A percentile compares a stretch with the other conserved stretches of the same genome.
Evolutionary conservation across 2,888 invertebrate species (phyloP).

Genomic region (Uloborus plumipes): DNA sequence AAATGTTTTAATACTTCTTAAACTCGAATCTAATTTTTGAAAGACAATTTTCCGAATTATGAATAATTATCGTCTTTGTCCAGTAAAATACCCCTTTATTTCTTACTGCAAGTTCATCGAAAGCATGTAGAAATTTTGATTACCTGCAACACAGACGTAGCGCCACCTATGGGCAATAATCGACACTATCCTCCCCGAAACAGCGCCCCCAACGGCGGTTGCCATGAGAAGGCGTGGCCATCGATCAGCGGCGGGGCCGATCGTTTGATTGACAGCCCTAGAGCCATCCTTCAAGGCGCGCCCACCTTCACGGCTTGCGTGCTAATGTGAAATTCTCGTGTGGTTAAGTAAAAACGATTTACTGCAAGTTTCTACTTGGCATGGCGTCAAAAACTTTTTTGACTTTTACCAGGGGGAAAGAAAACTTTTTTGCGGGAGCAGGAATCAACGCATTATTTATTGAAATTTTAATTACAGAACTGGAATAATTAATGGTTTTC

Average conservation of each 20-base stretch:
- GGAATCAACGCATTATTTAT: neutral
- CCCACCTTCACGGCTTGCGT: slow-evolving; percentile 49
- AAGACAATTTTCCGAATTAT: no score
- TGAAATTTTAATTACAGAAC: no score
- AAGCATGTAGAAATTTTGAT: slow-evolving; percentile 20
- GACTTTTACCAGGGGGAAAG: neutral
- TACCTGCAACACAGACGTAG: slow-evolving; percentile 39
- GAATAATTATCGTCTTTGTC: neutral
- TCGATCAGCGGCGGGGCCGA: slow-evolving; percentile 47
- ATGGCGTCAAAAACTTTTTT: slow-evolving; percentile 40
- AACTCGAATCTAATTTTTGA: no score
- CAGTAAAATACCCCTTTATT: slow-evolving; percentile 35
- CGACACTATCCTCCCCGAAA: slow-evolving; percentile 27
- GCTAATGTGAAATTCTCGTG: slow-evolving; percentile 56
- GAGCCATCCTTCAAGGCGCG: slow-evolving; percentile 58
- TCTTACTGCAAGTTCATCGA: slow-evolving; percentile 37
- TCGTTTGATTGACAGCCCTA: slow-evolving; percentile 53
- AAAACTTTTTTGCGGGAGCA: slow-evolving; percentile 2
- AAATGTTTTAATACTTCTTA: no score
- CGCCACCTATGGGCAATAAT: slow-evolving; percentile 56
- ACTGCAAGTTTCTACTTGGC: slow-evolving; percentile 32
- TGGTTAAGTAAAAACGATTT: slow-evolving; percentile 45
- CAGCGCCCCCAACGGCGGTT: slow-evolving; percentile 32
- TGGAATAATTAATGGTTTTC: no score
- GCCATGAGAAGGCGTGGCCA: slow-evolving; percentile 42